These are phyloP conservation scores for Drosophila borealis DNA, from an alignment of 2,888 invertebrate genomes.

Conservation along the genomic window DNA sequence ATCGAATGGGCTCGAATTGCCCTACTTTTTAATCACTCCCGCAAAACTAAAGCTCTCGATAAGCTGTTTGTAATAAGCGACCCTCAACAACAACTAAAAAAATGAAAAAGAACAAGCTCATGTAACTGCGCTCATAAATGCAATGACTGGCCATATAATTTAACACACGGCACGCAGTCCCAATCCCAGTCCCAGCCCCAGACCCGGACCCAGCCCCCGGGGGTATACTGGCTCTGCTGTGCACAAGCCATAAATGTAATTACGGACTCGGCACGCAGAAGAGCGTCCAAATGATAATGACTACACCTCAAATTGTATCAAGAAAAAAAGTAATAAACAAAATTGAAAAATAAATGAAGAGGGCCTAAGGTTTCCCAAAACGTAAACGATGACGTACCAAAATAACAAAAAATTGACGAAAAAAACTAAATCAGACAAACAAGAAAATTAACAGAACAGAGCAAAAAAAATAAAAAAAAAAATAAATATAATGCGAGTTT, in stretches of 20 bases:
- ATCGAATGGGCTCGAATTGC: slow-evolving; percentile 8
- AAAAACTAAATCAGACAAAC: slow-evolving; percentile 70
- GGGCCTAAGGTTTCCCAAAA: slow-evolving; percentile 58
- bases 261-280: slow-evolving; percentile 58
- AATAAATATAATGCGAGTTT: slow-evolving; percentile 66
- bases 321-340: slow-evolving; percentile 48
- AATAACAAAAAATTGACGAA: slow-evolving; percentile 39
- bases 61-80: slow-evolving; percentile 50
- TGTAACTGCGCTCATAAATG: slow-evolving; percentile 61
- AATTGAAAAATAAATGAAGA: slow-evolving; percentile 45
- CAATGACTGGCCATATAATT: slow-evolving; percentile 63
- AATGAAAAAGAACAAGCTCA: slow-evolving; percentile 18
- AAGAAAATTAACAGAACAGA: slow-evolving; percentile 67
- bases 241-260: slow-evolving; percentile 66
- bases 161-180: slow-evolving; percentile 45
- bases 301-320: slow-evolving; percentile 66
- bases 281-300: slow-evolving; percentile 62
- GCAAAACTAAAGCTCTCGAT: slow-evolving; percentile 43
- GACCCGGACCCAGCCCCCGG: not conserved
- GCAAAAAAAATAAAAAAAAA: slow-evolving; percentile 29
- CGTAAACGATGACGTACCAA: slow-evolving; percentile 64
- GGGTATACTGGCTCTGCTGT: slow-evolving; percentile 1
- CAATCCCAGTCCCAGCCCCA: not conserved
- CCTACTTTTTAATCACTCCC: not conserved
- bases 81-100: slow-evolving; percentile 15